A percentile compares a stretch with the other conserved stretches of the same genome.
Conservation (phyloP, 2,888 invertebrate species). For the Scaptomyza parva region DNA sequence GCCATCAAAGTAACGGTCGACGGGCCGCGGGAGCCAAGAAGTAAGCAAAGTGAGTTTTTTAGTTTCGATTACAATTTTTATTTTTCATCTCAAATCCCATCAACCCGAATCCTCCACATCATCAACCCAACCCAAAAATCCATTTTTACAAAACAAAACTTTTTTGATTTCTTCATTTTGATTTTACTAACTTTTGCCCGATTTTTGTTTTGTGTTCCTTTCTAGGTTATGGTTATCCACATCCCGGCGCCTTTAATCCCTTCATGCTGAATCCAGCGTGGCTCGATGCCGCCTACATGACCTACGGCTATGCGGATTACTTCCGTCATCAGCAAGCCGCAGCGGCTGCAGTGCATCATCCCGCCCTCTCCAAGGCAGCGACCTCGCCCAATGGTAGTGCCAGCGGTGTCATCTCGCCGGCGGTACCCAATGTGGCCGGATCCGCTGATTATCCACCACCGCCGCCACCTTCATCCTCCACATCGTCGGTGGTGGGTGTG, state of each 20-base stretch:
- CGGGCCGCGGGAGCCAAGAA: constrained; percentile 98
- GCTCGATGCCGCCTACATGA: constrained; percentile 93
- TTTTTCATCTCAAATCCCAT: constrained; percentile 27
- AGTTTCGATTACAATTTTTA: constrained; percentile 75
- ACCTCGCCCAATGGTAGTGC: constrained; percentile 85
- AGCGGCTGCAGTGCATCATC: constrained; percentile 85
- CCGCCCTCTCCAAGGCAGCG: constrained; percentile 87
- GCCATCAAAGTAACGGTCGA: constrained; percentile 99
- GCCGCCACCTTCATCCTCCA: constrained; percentile 3
- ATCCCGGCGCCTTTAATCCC: constrained; percentile 91
- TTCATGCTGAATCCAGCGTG: constrained; percentile 93
- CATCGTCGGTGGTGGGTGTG: constrained; percentile 44
- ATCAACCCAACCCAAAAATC: not conserved
- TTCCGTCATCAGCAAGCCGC: constrained; percentile 87
- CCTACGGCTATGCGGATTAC: constrained; percentile 90
- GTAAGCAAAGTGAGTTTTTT: constrained; percentile 95
- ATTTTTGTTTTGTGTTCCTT: constrained; percentile 64
- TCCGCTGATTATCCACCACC: constrained; percentile 57
- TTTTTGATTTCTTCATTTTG: not conserved
- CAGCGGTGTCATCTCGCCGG: constrained; percentile 45
- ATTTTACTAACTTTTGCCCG: constrained; percentile 24
- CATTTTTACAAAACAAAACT: constrained; percentile 1
- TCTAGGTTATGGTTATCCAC: constrained; percentile 92
- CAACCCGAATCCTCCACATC: not conserved
- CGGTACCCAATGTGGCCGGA: constrained; percentile 40